Conservation (phyloP, 2,797 vertebrate genomes). For the Chelon auratus region DNA sequence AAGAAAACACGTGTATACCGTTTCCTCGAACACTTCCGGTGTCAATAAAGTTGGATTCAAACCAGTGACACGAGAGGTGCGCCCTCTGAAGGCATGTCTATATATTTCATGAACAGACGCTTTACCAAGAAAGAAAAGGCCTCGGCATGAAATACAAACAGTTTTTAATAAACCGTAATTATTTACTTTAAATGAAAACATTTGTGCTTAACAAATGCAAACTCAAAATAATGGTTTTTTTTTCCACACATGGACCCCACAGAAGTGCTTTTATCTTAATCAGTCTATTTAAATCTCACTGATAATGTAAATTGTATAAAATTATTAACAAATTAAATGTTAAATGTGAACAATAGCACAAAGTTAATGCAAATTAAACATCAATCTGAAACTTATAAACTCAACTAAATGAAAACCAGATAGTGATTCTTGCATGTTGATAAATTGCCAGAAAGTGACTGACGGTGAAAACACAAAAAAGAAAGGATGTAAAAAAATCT, state of each 20-base stretch:
- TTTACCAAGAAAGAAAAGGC: slow-evolving; percentile 1
- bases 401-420: slow-evolving; percentile 28
- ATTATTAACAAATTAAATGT: slow-evolving; percentile 7
- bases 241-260: no score
- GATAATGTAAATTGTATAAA: slow-evolving; percentile 26
- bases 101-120: no score
- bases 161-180: slow-evolving; percentile 43
- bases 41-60: slow-evolving; percentile 80
- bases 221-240: no score
- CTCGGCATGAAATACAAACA: no score
- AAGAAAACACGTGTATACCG: slow-evolving; percentile 67
- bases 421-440: no score
- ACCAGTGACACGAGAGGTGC: not conserved
- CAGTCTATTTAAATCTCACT: not conserved
- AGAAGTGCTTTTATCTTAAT: slow-evolving; percentile 8
- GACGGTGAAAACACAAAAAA: slow-evolving; percentile 8
- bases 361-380: slow-evolving; percentile 22
- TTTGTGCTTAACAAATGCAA: slow-evolving; percentile 28
- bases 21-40: slow-evolving; percentile 61
- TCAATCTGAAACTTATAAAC: not conserved
- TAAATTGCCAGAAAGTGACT: not conserved
- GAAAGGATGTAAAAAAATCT: not conserved
- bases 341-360: slow-evolving; percentile 3
- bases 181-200: slow-evolving; percentile 14
- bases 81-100: slow-evolving; percentile 32